These are phyloP conservation scores for Xanthostigma xanthostigma DNA, from an alignment of 2,888 invertebrate genomes.

Conservation along the genomic window DNA sequence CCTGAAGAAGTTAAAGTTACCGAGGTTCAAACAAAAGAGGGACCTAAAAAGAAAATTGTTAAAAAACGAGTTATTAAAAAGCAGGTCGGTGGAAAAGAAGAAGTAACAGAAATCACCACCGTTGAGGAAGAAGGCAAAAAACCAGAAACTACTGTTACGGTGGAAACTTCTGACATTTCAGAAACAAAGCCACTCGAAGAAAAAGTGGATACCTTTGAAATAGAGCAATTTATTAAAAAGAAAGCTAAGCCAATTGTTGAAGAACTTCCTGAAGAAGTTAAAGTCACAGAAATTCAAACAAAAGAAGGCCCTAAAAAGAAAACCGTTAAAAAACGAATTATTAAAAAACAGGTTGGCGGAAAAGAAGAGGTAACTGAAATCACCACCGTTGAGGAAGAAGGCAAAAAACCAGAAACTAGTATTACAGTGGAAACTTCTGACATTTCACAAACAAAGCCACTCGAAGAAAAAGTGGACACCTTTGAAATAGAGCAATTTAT, in stretches of 20 bases:
- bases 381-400: slow-evolving; percentile 21
- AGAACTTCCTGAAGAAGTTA: slow-evolving; percentile 16
- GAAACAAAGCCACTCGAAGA: slow-evolving; percentile 11
- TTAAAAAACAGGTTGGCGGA: slow-evolving; percentile 28
- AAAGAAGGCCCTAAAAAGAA: slow-evolving; percentile 20
- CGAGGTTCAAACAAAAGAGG: slow-evolving; percentile 14
- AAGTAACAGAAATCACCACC: slow-evolving; percentile 24
- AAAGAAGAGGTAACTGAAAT: slow-evolving; percentile 25
- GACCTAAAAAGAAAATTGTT: slow-evolving; percentile 17
- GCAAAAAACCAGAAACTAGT: slow-evolving; percentile 21
- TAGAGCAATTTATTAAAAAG: slow-evolving; percentile 7
- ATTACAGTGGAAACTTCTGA: slow-evolving; percentile 14
- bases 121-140: slow-evolving; percentile 21
- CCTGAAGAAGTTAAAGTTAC: slow-evolving; percentile 16
- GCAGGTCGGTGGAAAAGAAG: slow-evolving; percentile 21
- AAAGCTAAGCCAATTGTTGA: slow-evolving; percentile 12
- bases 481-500: slow-evolving; percentile 24
- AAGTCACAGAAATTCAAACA: slow-evolving; percentile 17
- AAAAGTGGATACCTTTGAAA: slow-evolving; percentile 3
- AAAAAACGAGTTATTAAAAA: slow-evolving; percentile 25
- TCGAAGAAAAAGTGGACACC: slow-evolving; percentile 18
- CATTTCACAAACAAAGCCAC: slow-evolving; percentile 8
- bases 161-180: slow-evolving; percentile 12
- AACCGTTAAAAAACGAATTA: slow-evolving; percentile 28
- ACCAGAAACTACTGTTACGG: slow-evolving; percentile 18